Base-by-base conservation (phyloP, 2,113 vertebrate species). In the Gymnogyps californianus region DNA sequence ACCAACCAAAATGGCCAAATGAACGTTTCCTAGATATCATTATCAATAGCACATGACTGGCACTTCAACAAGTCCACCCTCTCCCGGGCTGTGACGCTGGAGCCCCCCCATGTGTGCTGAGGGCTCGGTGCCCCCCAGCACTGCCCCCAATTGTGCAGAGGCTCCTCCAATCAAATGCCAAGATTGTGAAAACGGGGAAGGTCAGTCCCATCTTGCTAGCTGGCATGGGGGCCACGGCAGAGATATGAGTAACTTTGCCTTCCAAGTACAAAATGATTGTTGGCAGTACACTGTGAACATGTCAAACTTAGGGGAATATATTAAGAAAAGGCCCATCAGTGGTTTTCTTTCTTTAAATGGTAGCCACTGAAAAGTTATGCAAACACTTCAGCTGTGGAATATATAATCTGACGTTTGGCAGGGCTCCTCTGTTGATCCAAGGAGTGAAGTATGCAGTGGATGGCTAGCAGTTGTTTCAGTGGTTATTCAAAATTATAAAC, bases 221-320 rank as follows among this genome's bases (percentile, higher is more conserved):
- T 97, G 98, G 97, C 96, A 81, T 21, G 4, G 12, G 0, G 46
- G 44, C 71, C 26, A 21, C 4, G 21, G 94, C 61, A 40, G 70
- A 97, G 91, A 97, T 97, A 96, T 18, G 72, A 81, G 7, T 84
- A 94, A 83, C 64, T 90, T 96, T 0, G 44, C 83, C 94, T 97
- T 98, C 98, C 98, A 98, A 98, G 93, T 87, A 85, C 87, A 96
- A 94, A 97, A 96, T 76, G 52, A 90, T 72, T 97, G 89, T 95
- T 98, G 98, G 98, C 98, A 97, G 98, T 93, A 98, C 98, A 98
- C 93, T 2, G 52, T 97, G 98, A 98, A 96, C 98, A 93, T 98
- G 97, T 98, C 96, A 97, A 8, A 93, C 81, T 94, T 91, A 77
- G 95, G 89, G 58, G 77, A 96, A 91, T 96, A 87, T 96, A 95